phyloP scores from a whole-genome alignment of 1,140 invertebrate genomes.

The Pseudomyrmex pallidus region DNA sequence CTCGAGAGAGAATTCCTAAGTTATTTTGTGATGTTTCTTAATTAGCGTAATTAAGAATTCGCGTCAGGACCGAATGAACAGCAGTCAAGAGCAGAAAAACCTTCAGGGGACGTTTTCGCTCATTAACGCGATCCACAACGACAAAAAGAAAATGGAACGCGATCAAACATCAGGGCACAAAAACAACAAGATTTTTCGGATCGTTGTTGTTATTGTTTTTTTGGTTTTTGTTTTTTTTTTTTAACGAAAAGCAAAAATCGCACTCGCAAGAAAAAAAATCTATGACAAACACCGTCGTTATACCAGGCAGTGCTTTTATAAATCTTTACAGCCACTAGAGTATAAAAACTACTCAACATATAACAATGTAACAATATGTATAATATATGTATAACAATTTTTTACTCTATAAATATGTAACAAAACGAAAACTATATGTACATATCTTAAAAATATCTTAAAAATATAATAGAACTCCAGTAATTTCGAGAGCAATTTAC shows the following conservation, averaged over 20 bases:
- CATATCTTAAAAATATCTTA: neutral
- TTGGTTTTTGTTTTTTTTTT: too few relatives aligned
- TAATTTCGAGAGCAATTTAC: too few relatives aligned
- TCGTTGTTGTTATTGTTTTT: too few relatives aligned
- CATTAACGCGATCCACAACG: constrained; percentile 33
- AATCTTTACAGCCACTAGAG: neutral
- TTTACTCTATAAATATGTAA: neutral
- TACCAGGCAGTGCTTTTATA: constrained; percentile 1
- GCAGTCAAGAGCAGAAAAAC: constrained; percentile 8
- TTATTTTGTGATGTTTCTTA: neutral
- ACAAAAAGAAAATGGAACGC: constrained; percentile 23
- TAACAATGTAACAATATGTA: too few relatives aligned
- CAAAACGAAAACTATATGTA: neutral
- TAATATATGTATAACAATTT: constrained; percentile 2
- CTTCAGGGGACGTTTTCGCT: neutral
- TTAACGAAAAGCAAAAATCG: neutral
- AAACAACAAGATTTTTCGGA: too few relatives aligned
- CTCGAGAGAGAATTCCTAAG: too few relatives aligned
- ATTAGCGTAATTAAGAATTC: neutral
- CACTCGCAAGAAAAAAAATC: too few relatives aligned
- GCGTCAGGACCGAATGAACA: neutral
- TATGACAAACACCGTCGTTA: neutral
- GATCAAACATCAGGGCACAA: neutral
- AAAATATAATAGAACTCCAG: too few relatives aligned
- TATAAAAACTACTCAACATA: neutral